Evolutionary conservation across 2,888 invertebrate species (phyloP).

Genomic region (Ennomos quercinarius): DNA sequence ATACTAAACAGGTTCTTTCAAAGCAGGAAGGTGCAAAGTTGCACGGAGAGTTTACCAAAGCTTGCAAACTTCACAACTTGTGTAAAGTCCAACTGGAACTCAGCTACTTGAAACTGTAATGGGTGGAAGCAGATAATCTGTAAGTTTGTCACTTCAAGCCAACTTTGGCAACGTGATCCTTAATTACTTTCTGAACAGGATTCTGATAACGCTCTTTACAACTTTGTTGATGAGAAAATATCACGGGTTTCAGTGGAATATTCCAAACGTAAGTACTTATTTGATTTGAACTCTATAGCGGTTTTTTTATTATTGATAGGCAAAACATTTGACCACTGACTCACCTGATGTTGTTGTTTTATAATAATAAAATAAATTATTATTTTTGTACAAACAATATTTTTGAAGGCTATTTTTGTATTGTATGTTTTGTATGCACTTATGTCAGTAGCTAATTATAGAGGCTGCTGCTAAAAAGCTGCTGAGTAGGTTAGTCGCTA

Average conservation of each 20-base stretch:
- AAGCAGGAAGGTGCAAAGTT: slow-evolving; percentile 53
- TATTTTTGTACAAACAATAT: no score
- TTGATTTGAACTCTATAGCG: no score
- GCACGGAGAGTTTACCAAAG: slow-evolving; percentile 55
- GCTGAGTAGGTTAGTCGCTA: no score
- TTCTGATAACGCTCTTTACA: slow-evolving; percentile 46
- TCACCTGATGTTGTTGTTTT: no score
- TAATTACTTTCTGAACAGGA: slow-evolving; percentile 62
- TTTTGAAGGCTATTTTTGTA: no score
- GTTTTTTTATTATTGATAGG: no score
- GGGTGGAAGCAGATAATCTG: slow-evolving; percentile 72
- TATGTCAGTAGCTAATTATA: no score
- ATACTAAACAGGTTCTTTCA: slow-evolving; percentile 51
- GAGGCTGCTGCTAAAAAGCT: no score
- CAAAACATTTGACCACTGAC: no score
- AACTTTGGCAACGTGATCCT: slow-evolving; percentile 66
- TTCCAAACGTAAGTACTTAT: neutral
- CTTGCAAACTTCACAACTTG: slow-evolving; percentile 66
- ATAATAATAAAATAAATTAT: no score
- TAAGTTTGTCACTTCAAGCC: slow-evolving; percentile 67
- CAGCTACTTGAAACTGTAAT: slow-evolving; percentile 71
- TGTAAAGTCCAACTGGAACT: slow-evolving; percentile 53
- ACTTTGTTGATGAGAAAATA: slow-evolving; percentile 18
- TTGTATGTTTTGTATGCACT: no score
- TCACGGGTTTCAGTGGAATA: neutral